These are phyloP conservation scores for Mohoua ochrocephala DNA, from an alignment of 2,113 vertebrate species.

Conservation along the genomic window DNA sequence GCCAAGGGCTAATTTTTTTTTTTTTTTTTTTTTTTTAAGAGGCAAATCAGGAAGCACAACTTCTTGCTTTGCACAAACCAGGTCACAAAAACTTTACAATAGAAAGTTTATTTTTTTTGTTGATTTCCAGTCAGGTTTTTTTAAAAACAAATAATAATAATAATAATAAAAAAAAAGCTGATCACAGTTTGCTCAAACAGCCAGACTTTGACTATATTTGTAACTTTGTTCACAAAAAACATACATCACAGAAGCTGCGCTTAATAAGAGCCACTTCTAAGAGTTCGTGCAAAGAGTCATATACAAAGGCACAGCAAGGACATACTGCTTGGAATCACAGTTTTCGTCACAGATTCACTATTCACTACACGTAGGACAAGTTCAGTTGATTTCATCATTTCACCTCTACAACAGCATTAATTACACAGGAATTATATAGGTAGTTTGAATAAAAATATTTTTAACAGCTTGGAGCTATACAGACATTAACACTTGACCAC, in stretches of 20 bases:
- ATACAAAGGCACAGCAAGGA: conserved; percentile 90
- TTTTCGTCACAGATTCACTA: conserved; percentile 87
- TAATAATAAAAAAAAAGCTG: conserved; percentile 82
- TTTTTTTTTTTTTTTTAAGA: neutral
- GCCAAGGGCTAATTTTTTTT: too few species aligned
- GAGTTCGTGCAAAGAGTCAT: conserved; percentile 85
- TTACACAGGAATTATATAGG: conserved; percentile 85
- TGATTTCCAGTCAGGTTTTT: conserved; percentile 87
- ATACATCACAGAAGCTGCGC: conserved; percentile 83
- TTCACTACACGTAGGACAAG: conserved; percentile 86
- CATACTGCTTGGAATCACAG: conserved; percentile 84
- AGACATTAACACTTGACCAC: conserved; percentile 90
- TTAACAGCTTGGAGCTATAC: conserved; percentile 89
- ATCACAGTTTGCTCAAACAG: conserved; percentile 89
- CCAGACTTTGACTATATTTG: conserved; percentile 82
- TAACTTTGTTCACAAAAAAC: conserved; percentile 83
- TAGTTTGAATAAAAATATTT: conserved; percentile 86
- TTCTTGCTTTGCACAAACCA: conserved; percentile 68
- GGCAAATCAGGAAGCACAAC: conserved; percentile 50
- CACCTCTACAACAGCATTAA: conserved; percentile 87
- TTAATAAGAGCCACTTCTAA: conserved; percentile 83
- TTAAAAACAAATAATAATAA: conserved; percentile 88
- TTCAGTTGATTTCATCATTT: conserved; percentile 83
- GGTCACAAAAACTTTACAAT: conserved; percentile 83
- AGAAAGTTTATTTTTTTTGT: conserved; percentile 93